phyloP scores from a whole-genome alignment of 1,140 invertebrate species.

The Helicoverpa zea region DNA sequence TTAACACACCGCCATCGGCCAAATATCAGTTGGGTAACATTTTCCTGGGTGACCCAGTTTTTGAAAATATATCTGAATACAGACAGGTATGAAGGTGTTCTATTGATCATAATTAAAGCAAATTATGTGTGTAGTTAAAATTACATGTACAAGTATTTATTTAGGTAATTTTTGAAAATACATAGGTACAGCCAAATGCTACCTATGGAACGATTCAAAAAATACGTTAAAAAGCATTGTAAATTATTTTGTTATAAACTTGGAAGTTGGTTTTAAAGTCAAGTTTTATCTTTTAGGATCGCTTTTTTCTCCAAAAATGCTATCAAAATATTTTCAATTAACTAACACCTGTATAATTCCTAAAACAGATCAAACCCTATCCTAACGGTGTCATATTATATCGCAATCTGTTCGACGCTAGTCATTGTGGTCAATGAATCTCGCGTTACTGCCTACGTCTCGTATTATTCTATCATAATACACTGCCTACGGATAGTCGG shows the following conservation, averaged over 20 bases:
- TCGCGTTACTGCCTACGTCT: conserved; percentile 56
- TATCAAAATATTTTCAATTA: neutral
- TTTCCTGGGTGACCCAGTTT: neutral
- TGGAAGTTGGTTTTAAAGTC: no score
- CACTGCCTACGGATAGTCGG: conserved; percentile 1
- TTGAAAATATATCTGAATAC: neutral
- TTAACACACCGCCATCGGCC: neutral
- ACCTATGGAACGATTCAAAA: no score
- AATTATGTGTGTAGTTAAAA: no score
- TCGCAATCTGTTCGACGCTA: conserved; percentile 50
- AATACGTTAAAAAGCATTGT: no score
- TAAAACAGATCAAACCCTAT: neutral
- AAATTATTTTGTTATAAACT: no score
- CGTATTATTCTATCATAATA: conserved; percentile 46
- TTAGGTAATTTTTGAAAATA: no score
- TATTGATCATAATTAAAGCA: no score
- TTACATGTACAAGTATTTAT: no score
- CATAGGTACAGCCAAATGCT: no score
- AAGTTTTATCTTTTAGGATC: no score
- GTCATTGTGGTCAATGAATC: conserved; percentile 61
- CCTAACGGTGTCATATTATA: conserved; percentile 42
- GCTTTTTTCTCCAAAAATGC: no score
- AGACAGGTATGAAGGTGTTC: neutral
- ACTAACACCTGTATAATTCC: neutral
- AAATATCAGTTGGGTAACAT: conserved; percentile 4